Percentiles rank a stretch among this genome's conserved stretches.
Evolutionary conservation across 2,797 vertebrate genomes (phyloP).

Genomic region (Halcyon badia): DNA sequence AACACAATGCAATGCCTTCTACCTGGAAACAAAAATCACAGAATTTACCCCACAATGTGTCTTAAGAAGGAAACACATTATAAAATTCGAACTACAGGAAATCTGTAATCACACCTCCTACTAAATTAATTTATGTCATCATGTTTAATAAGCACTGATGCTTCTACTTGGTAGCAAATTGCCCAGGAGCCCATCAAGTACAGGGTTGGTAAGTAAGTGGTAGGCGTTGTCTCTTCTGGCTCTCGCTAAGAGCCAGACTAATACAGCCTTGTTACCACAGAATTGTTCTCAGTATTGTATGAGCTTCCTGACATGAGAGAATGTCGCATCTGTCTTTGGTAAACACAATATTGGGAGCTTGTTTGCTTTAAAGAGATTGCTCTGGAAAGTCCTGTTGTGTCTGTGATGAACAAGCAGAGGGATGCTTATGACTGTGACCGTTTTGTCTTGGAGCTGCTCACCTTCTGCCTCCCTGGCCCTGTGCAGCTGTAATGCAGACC

Average conservation of each 20-base stretch:
- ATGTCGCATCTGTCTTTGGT: not conserved
- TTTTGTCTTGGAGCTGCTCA: not conserved
- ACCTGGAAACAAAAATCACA: not conserved
- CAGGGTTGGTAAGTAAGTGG: not conserved
- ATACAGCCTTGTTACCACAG: rapidly evolving
- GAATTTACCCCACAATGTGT: not conserved
- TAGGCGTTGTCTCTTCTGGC: not conserved
- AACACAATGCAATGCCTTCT: not conserved
- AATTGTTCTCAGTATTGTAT: not conserved
- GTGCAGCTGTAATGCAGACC: no score
- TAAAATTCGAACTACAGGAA: not conserved
- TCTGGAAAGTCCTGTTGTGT: not conserved
- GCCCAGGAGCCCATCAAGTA: not conserved
- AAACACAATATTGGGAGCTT: not conserved
- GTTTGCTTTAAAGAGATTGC: not conserved
- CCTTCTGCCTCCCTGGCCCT: not conserved
- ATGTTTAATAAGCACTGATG: not conserved
- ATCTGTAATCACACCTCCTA: not conserved
- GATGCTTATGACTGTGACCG: rapidly evolving
- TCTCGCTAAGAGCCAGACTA: not conserved
- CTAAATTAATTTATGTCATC: not conserved
- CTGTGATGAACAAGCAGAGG: not conserved
- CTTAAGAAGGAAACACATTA: not conserved
- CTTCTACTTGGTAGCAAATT: not conserved
- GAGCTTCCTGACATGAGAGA: not conserved